Base-by-base conservation (phyloP, 2,888 invertebrate genomes). In the Petrolisthes cinctipes region DNA sequence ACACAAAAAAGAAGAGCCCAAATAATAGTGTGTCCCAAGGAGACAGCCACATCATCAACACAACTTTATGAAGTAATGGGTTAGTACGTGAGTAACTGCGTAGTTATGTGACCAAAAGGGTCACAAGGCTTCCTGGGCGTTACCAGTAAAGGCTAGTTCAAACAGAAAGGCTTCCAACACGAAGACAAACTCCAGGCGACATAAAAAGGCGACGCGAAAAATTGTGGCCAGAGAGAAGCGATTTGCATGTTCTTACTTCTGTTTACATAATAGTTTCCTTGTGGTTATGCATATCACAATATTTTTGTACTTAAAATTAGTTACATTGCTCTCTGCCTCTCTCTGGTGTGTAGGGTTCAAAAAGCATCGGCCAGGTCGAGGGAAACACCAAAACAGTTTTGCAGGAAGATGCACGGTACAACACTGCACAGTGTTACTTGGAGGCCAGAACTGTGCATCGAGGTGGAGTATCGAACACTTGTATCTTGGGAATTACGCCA, bases 71-170 rank as follows among this genome's bases (percentile, higher is more conserved):
- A 37, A 37, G 37, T 37, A 37, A 37, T 37, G n/a, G 6, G 71
- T 71, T 71, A 71, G 71, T 71, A 20, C 20, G 71, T 71, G n/a
- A 71, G 14, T n/a, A n/a, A n/a, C 17, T 4, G 71, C 71, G n/a
- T n/a, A n/a, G 71, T 71, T 71, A 71, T 17, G 20, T n/a, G 71
- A 71, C 71, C 71, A 71, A 71, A 71, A n/a, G 14, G 71, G 4
- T 3, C 71, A 71, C 71, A 20, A 71, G 3, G 71, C 71, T 71
- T n/a, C n/a, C 71, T n/a, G 71, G 17, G 1, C 37, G n/a, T n/a
- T n/a, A 6, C 71, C 71, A 71, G 71, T 14, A n/a, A n/a, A 1
- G 71, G 11, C n/a, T n/a, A n/a, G n/a, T n/a, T n/a, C n/a, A n/a
- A n/a, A n/a, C 71, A 71, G 3, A 71, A n/a, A n/a, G n/a, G 17